Base-by-base conservation (phyloP, 2,797 vertebrate species). In the Triplophysa yarkandensis region DNA sequence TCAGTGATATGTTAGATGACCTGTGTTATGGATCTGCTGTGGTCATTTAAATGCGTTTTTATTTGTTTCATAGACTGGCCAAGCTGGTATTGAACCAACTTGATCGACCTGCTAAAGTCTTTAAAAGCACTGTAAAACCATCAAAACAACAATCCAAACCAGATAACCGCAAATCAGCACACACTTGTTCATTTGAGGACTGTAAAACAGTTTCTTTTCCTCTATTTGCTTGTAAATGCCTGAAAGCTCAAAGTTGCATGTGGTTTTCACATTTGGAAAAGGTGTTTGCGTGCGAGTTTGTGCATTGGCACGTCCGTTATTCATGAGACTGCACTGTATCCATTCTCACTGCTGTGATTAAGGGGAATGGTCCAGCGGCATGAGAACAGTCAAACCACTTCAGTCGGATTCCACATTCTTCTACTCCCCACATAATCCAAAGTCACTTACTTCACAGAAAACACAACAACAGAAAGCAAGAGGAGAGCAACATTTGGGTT, bases 371-470 rank as follows among this genome's bases (percentile, higher is more conserved):
- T 77, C 78, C 61, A 78, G 74, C 50, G 76, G 64, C 77, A 62
- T 54, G 62, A 77, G 78, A 82, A 76, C 72, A 80, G 74, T 58
- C 41, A 81, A 85, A 81, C 80, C 83, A 82, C 84, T 83, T 84
- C 69, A 81, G 81, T 83, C 63, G 52, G 68, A 44, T 39, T 57
- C 64, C 48, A 44, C 64, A 77, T 81, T 77, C 77, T 68, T 73
- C 32, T 71, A 66, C 62, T 80, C 46, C 73, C 80, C 77, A 50
- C 76, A 71, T 79, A 83, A 84, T 85, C 81, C 77, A 68, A 67
- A 52, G 48, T 79, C 67, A 52, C 70, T 68, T 60, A 74, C 71
- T 70, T 71, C 66, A 71, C 46, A 19, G 16, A 73, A 41, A 71
- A 66, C 39, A 64, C 44, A 48, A 57, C 10, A 3, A 50, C 52